A percentile compares a stretch with the other conserved stretches of the same genome.
Evolutionary conservation across 1,140 invertebrate genomes (phyloP).

Genomic region (Polypedilum vanderplanki): DNA sequence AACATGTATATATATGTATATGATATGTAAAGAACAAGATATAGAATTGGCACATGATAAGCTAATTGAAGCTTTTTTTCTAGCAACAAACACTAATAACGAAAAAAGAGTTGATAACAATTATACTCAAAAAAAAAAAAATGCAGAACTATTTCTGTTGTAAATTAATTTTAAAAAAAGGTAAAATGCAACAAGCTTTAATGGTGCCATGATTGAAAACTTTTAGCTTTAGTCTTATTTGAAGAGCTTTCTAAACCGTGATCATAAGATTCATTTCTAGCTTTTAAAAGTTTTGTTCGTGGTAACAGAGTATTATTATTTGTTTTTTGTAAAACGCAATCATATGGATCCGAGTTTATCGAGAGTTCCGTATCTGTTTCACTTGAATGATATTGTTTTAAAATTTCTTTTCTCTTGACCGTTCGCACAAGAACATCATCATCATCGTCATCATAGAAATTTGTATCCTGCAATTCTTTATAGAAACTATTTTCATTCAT

Average conservation of each 20-base stretch:
- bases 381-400: constrained; percentile 57
- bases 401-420: constrained; percentile 58
- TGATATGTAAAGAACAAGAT: not conserved
- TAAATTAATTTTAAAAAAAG: not conserved
- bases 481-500: constrained; percentile 30
- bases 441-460: constrained; percentile 53
- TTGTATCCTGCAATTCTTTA: constrained; percentile 41
- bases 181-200: not conserved
- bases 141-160: not conserved
- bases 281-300: constrained; percentile 60
- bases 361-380: constrained; percentile 53
- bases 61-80: not conserved
- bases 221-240: constrained; percentile 53
- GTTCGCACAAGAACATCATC: constrained; percentile 58
- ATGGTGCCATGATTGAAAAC: constrained; percentile 81
- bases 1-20: not conserved
- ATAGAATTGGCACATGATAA: not conserved
- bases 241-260: constrained; percentile 45
- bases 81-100: no score
- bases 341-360: constrained; percentile 61
- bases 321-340: constrained; percentile 52
- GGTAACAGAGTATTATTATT: constrained; percentile 49
- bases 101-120: not conserved
- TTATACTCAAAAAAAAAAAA: not conserved
- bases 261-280: constrained; percentile 38